phyloP scores from a whole-genome alignment of 2,888 invertebrate genomes.

The Hypolimnas misippus region DNA sequence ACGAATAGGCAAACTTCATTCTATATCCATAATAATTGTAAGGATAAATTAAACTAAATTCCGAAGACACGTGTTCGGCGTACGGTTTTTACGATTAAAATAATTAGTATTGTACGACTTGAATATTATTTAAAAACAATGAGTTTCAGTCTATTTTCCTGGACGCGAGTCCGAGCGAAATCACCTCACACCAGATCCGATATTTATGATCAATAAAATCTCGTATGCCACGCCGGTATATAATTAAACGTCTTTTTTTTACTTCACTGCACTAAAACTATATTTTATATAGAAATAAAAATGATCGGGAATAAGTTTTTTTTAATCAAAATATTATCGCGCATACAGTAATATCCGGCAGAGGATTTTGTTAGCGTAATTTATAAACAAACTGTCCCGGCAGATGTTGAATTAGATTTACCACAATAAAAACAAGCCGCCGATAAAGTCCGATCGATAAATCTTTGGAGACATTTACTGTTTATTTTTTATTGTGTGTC shows the following conservation, averaged over 20 bases:
- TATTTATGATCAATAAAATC: slow-evolving; percentile 77
- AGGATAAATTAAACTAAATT: too few relatives aligned
- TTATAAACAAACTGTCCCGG: slow-evolving; percentile 65
- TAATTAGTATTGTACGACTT: slow-evolving; percentile 50
- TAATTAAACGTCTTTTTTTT: slow-evolving; percentile 55
- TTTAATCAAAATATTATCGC: slow-evolving; percentile 29
- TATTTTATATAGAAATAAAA: slow-evolving; percentile 58
- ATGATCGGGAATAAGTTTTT: slow-evolving; percentile 52
- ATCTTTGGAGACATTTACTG: slow-evolving; percentile 34
- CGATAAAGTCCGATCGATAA: slow-evolving; percentile 41
- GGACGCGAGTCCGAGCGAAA: slow-evolving; percentile 51
- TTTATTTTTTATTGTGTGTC: slow-evolving; percentile 17
- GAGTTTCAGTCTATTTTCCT: slow-evolving; percentile 53
- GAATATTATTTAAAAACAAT: slow-evolving; percentile 66
- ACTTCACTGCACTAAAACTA: slow-evolving; percentile 48
- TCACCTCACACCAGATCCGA: slow-evolving; percentile 65
- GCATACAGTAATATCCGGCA: slow-evolving; percentile 72
- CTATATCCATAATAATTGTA: too few relatives aligned
- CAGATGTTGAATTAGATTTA: slow-evolving; percentile 67
- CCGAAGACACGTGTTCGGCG: too few relatives aligned
- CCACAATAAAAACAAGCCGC: slow-evolving; percentile 50
- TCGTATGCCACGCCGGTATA: slow-evolving; percentile 53
- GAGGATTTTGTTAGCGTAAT: slow-evolving; percentile 62
- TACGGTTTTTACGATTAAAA: neutral
- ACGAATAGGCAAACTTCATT: too few relatives aligned